Evolutionary conservation across 1,140 invertebrate genomes (phyloP).

Genomic region (Drosophila kurseongensis): DNA sequence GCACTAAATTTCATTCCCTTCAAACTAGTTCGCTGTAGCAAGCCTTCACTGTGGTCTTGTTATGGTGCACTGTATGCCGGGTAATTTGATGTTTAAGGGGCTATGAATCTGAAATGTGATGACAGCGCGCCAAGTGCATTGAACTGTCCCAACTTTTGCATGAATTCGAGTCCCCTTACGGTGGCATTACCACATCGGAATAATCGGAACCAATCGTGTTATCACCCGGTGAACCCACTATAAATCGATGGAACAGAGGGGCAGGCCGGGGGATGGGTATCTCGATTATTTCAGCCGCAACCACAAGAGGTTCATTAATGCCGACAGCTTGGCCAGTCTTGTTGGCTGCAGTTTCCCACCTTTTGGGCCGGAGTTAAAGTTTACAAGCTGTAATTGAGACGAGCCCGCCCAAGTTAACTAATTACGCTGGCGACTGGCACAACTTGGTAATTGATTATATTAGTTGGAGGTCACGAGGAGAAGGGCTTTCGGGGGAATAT

Average conservation of each 20-base stretch:
- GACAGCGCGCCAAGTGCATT: constrained; percentile 60
- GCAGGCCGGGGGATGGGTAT: constrained; percentile 7
- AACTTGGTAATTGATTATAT: constrained; percentile 46
- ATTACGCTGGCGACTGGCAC: constrained; percentile 28
- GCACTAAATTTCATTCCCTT: neutral
- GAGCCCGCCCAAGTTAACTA: constrained; percentile 32
- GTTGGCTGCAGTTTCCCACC: constrained; percentile 6
- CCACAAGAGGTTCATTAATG: constrained; percentile 27
- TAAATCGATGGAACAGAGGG: constrained; percentile 7
- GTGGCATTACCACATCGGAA: constrained; percentile 44
- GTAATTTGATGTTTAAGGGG: constrained; percentile 62
- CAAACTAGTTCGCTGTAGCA: neutral
- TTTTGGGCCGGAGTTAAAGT: constrained; percentile 9
- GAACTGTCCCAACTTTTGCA: constrained; percentile 61
- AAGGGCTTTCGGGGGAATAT: neutral
- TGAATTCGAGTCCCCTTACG: constrained; percentile 51
- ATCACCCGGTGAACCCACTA: constrained; percentile 3
- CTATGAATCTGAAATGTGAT: constrained; percentile 53
- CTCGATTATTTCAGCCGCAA: constrained; percentile 22
- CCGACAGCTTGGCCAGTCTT: constrained; percentile 13
- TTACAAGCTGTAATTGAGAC: constrained; percentile 33
- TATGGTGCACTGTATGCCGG: constrained; percentile 48
- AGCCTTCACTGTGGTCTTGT: constrained; percentile 14
- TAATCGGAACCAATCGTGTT: constrained; percentile 10
- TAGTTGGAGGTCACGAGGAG: constrained; percentile 31